A percentile compares a stretch with the other conserved stretches of the same genome.
Evolutionary conservation across 2,797 vertebrate genomes (phyloP).

Genomic region (Diplodus puntazzo): DNA sequence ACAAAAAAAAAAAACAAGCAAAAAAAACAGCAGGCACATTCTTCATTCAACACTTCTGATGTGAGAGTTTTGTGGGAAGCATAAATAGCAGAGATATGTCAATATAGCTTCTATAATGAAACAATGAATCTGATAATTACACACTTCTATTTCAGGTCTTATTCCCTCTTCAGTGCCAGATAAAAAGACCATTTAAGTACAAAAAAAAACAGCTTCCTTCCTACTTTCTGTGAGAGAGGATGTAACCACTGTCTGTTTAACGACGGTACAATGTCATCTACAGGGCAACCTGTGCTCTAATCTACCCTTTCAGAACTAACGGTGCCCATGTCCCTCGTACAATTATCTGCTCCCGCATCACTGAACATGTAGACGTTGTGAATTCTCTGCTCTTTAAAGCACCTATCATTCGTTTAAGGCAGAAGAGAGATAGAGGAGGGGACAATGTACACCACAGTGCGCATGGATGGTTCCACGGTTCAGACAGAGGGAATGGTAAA

Average conservation of each 20-base stretch:
- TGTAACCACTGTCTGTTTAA: constrained; percentile 20
- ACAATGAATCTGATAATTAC: too few relatives aligned
- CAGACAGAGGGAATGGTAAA: constrained; percentile 6
- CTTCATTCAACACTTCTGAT: neutral
- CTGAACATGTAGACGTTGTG: constrained; percentile 10
- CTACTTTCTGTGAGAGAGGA: neutral
- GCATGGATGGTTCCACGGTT: neutral
- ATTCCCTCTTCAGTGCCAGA: neutral
- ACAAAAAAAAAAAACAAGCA: too few relatives aligned
- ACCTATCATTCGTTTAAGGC: constrained; percentile 10
- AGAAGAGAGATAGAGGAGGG: neutral
- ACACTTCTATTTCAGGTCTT: neutral
- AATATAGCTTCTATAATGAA: neutral
- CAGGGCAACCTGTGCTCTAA: neutral
- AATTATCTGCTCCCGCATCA: constrained; percentile 31
- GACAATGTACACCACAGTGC: neutral
- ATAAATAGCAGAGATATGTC: neutral
- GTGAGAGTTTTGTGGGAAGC: neutral
- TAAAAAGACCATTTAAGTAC: neutral
- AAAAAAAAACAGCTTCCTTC: neutral
- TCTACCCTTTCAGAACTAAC: constrained; percentile 20
- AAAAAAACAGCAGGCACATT: neutral
- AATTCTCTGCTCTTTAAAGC: constrained; percentile 1
- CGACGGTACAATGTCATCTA: constrained; percentile 11
- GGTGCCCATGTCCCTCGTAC: constrained; percentile 24